phyloP scores from a whole-genome alignment of 2,888 invertebrate species.

The Lobophora halterata region DNA sequence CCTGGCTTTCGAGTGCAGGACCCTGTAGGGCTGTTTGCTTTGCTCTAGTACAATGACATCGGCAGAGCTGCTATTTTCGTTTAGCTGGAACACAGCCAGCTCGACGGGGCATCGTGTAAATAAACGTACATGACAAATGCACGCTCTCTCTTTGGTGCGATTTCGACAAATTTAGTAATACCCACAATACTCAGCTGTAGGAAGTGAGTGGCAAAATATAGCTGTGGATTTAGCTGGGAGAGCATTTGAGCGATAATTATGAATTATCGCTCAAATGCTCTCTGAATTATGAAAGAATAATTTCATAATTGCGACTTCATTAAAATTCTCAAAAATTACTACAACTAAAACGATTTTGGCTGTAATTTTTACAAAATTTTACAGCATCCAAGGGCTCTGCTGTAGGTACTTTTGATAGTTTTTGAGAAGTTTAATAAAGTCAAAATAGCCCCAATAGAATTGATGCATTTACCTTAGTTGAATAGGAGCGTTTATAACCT shows the following conservation, averaged over 20 bases:
- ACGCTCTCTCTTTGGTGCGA: constrained; percentile 51
- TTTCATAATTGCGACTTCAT: too few relatives aligned
- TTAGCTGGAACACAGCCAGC: constrained; percentile 70
- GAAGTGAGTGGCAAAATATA: constrained; percentile 31
- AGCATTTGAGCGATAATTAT: constrained; percentile 2
- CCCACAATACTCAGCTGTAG: constrained; percentile 50
- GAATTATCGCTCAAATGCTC: too few relatives aligned
- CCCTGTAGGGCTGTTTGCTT: constrained; percentile 52
- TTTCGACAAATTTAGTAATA: constrained; percentile 60
- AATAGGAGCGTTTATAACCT: too few relatives aligned
- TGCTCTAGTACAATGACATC: constrained; percentile 77
- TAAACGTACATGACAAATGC: constrained; percentile 67
- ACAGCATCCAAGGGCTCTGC: too few relatives aligned
- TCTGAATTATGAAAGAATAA: too few relatives aligned
- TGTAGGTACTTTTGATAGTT: constrained; percentile 12
- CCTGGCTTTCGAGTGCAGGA: constrained; percentile 11
- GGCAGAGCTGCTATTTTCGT: constrained; percentile 71
- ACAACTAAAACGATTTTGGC: too few relatives aligned
- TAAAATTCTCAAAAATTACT: too few relatives aligned
- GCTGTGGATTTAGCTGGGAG: constrained; percentile 8
- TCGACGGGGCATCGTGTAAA: constrained; percentile 63
- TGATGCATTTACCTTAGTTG: too few relatives aligned
- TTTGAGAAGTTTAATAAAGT: too few relatives aligned
- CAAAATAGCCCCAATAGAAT: too few relatives aligned
- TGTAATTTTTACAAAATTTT: too few relatives aligned